Evolutionary conservation across 2,113 vertebrate genomes (phyloP).

Genomic region (Rhynchomys soricoides): DNA sequence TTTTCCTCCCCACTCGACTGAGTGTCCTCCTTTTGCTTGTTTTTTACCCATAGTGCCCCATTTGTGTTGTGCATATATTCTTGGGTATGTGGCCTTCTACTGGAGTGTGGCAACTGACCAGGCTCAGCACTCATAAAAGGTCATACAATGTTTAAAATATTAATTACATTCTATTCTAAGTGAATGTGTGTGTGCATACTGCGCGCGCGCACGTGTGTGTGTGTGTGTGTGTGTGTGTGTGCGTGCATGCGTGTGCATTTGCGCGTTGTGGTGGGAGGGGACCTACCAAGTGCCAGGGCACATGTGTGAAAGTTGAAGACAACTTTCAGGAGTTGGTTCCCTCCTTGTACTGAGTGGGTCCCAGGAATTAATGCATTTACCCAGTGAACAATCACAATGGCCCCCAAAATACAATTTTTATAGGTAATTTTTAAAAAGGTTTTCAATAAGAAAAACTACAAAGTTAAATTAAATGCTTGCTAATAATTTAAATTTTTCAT

Average conservation of each 20-base stretch:
- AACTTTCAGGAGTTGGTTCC: too few species aligned
- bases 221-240: background rate
- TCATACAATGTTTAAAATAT: background rate
- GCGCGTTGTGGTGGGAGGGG: background rate
- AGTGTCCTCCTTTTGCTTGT: background rate
- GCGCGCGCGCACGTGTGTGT: background rate
- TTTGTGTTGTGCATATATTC: background rate
- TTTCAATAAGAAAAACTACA: background rate
- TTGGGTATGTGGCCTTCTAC: background rate
- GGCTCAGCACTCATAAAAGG: background rate
- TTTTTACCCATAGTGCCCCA: background rate
- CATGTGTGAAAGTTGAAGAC: background rate
- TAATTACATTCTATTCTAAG: background rate
- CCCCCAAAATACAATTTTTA: background rate
- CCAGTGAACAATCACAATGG: background rate
- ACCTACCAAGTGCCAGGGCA: background rate
- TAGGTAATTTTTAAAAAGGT: background rate
- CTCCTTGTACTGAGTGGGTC: background rate
- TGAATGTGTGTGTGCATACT: background rate
- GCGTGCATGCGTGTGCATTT: too few species aligned
- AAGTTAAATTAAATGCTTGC: background rate
- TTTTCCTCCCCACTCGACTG: background rate
- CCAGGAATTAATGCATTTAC: background rate
- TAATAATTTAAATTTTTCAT: conserved; percentile 24
- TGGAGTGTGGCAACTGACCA: background rate